Conservation (phyloP, 2,797 vertebrate species). For the Lophura swinhoii region DNA sequence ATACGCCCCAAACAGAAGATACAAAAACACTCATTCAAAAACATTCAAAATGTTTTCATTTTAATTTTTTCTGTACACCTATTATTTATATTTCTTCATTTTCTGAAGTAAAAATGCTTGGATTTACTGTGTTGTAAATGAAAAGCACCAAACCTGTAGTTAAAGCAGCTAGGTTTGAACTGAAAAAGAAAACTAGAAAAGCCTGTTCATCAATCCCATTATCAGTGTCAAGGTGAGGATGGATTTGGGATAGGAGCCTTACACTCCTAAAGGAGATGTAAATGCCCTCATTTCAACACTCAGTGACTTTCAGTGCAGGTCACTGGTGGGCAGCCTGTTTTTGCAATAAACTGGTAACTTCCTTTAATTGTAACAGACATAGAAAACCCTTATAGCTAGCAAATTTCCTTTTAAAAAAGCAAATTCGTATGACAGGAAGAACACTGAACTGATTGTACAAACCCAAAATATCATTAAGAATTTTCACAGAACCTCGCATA, state of each 20-base stretch:
- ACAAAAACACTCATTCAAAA: neutral
- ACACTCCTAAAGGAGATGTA: neutral
- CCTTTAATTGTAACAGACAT: neutral
- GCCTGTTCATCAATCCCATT: neutral
- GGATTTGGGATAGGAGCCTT: neutral
- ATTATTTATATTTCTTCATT: neutral
- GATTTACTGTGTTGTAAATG: neutral
- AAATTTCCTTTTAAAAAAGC: neutral
- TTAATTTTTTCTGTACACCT: neutral
- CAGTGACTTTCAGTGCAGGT: neutral
- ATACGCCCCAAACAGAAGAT: neutral
- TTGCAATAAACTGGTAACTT: neutral
- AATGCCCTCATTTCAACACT: neutral
- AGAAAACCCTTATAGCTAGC: neutral
- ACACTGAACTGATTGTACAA: neutral
- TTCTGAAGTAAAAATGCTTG: neutral
- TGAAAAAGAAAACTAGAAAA: neutral
- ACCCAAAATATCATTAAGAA: neutral
- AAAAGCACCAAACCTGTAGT: neutral
- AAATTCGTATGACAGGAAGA: neutral
- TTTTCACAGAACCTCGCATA: constrained; percentile 19
- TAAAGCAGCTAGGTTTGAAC: neutral
- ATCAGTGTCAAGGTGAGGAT: neutral
- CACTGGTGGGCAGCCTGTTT: neutral
- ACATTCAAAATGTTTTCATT: neutral